These are phyloP conservation scores for Antennarius striatus DNA, from an alignment of 2,113 vertebrate species.

Conservation along the genomic window DNA sequence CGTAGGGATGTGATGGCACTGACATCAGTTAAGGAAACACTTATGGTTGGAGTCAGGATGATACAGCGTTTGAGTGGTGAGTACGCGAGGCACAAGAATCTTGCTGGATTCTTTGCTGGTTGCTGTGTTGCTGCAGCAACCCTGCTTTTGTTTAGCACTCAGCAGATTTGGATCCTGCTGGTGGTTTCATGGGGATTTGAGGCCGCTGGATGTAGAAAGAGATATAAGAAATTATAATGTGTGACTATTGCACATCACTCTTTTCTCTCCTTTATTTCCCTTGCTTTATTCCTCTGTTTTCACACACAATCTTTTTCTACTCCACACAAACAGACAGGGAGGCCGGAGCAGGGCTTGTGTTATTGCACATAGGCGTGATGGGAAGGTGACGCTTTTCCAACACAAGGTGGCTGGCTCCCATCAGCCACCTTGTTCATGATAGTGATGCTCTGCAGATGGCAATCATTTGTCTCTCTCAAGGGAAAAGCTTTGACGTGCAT, in stretches of 20 bases:
- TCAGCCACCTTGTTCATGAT: constrained; percentile 43
- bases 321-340: constrained; percentile 50
- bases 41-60: constrained; percentile 52
- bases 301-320: constrained; percentile 25
- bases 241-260: constrained; percentile 53
- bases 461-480: constrained; percentile 45
- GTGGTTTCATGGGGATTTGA: constrained; percentile 56
- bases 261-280: constrained; percentile 11
- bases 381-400: constrained; percentile 46
- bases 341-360: constrained; percentile 51
- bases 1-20: constrained; percentile 13
- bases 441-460: constrained; percentile 52
- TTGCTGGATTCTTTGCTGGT: constrained; percentile 46
- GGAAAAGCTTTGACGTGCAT: constrained; percentile 30
- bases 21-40: constrained; percentile 54
- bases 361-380: constrained; percentile 58
- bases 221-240: constrained; percentile 64
- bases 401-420: constrained; percentile 42
- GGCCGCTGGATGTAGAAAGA: constrained; percentile 46
- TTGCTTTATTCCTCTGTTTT: constrained; percentile 1
- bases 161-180: constrained; percentile 50
- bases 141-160: constrained; percentile 58
- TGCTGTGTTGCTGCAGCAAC: constrained; percentile 55
- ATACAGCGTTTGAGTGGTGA: constrained; percentile 53
- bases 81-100: constrained; percentile 43